Conservation (phyloP, 2,113 vertebrate genomes). For the Alethe castanea region DNA sequence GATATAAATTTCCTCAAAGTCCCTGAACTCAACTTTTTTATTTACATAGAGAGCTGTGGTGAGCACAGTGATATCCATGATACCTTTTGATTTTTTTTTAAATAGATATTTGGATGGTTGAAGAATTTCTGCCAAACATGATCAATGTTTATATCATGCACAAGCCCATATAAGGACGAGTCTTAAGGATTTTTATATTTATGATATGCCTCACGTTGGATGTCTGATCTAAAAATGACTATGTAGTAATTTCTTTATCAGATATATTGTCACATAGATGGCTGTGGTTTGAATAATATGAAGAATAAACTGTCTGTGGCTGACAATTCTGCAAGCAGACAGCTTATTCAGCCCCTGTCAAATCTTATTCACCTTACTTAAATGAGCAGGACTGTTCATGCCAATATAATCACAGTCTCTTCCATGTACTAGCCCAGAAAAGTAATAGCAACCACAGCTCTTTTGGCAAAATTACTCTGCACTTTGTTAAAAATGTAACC, state of each 20-base stretch:
- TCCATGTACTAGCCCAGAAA: neutral
- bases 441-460: neutral
- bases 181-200: neutral
- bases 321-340: neutral
- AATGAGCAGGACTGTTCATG: neutral
- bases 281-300: neutral
- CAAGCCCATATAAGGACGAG: neutral
- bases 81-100: neutral
- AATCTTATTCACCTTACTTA: neutral
- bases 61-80: neutral
- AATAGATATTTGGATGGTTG: neutral
- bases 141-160: neutral
- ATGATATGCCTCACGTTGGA: neutral
- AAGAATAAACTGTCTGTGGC: neutral
- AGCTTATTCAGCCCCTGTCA: neutral
- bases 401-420: neutral
- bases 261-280: neutral
- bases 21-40: neutral
- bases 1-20: neutral
- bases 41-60: neutral
- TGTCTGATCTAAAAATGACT: neutral
- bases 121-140: neutral
- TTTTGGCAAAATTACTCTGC: neutral
- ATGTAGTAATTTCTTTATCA: constrained; percentile 34
- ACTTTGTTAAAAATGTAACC: neutral